A percentile compares a stretch with the other conserved stretches of the same genome.
phyloP scores from a whole-genome alignment of 2,888 invertebrate genomes.

The Callyntrura guangdongensis region DNA sequence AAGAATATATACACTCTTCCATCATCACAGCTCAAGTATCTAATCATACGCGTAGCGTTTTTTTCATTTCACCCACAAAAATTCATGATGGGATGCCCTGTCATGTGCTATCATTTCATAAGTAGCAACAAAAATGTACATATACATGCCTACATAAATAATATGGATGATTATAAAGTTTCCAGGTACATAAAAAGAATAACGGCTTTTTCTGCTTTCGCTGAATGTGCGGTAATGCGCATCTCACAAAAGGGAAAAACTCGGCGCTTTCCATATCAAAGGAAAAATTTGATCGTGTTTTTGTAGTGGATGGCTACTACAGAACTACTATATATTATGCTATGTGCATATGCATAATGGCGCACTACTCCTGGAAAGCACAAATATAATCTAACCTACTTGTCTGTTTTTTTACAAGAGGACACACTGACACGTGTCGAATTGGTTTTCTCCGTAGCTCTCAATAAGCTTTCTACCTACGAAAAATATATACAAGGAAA shows the following conservation, averaged over 20 bases:
- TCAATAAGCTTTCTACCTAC: slow-evolving; percentile 35
- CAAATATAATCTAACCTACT: slow-evolving; percentile 19
- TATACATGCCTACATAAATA: slow-evolving; percentile 2
- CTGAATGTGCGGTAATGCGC: neutral
- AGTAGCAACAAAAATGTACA: slow-evolving; percentile 8
- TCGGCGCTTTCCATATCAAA: slow-evolving; percentile 18
- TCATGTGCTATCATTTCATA: slow-evolving; percentile 70
- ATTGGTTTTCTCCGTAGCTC: slow-evolving; percentile 66
- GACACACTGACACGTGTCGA: slow-evolving; percentile 74
- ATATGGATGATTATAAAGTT: neutral
- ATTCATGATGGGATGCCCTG: slow-evolving; percentile 66
- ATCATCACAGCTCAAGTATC: slow-evolving; percentile 25
- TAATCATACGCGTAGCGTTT: slow-evolving; percentile 36
- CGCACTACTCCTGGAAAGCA: slow-evolving; percentile 29
- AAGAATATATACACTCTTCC: neutral
- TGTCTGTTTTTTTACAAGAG: slow-evolving; percentile 51
- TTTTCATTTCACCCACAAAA: slow-evolving; percentile 32
- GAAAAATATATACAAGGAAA: neutral
- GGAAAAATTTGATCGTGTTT: neutral
- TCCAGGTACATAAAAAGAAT: slow-evolving; percentile 15
- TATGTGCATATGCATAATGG: neutral
- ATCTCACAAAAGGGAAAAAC: neutral
- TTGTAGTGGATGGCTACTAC: neutral
- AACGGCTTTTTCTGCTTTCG: neutral
- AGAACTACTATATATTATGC: neutral